Evolutionary conservation across 2,113 vertebrate species (phyloP).

Genomic region (Stigmatopora argus): DNA sequence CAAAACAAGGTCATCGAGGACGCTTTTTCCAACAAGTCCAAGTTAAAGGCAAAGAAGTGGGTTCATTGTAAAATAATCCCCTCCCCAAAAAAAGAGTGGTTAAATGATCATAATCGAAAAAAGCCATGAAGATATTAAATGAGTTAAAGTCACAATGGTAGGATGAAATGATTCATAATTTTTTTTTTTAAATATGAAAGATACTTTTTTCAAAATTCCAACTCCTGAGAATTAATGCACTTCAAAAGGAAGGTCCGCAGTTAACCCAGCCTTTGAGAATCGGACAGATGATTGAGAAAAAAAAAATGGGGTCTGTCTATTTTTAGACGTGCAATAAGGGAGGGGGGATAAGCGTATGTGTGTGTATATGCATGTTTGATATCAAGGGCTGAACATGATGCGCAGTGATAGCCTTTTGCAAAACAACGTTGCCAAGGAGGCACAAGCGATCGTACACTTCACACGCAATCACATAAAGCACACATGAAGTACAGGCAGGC

Average conservation of each 20-base stretch:
- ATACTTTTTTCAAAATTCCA: too few species aligned
- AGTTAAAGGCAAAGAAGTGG: not conserved
- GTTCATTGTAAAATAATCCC: not conserved
- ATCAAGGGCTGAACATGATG: constrained; percentile 60
- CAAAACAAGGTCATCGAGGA: constrained; percentile 40
- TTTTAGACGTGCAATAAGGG: constrained; percentile 57
- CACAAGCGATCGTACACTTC: constrained; percentile 48
- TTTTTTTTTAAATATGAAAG: not conserved
- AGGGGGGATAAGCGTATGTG: constrained; percentile 31
- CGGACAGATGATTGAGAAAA: constrained; percentile 66
- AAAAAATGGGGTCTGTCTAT: constrained; percentile 36
- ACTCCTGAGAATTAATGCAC: not conserved
- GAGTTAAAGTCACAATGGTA: not conserved
- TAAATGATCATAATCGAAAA: not conserved
- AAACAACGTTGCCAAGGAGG: constrained; percentile 45
- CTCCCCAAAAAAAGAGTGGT: not conserved
- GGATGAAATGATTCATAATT: not conserved
- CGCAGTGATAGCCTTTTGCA: constrained; percentile 54
- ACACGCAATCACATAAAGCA: constrained; percentile 44
- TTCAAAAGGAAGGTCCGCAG: constrained; percentile 49
- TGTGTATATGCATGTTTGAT: constrained; percentile 21
- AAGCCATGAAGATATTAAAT: not conserved
- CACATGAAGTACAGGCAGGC: constrained; percentile 20
- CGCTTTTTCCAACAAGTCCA: not conserved
- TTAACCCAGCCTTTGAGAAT: constrained; percentile 59